These are phyloP conservation scores for Neelides sp. DNA, from an alignment of 1,140 invertebrate genomes.

Conservation along the genomic window DNA sequence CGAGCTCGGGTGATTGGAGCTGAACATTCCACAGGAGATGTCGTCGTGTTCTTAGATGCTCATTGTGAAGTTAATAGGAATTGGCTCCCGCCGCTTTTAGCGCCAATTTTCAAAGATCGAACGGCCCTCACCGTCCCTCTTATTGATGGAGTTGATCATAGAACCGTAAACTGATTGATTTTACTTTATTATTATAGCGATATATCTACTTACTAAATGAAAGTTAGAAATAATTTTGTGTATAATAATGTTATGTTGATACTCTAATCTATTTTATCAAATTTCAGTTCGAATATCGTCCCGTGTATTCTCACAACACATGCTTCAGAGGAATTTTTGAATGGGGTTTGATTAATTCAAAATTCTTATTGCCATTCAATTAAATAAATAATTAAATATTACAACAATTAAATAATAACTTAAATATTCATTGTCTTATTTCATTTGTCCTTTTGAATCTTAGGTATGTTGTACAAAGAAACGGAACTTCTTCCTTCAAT, in stretches of 20 bases:
- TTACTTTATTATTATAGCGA: no score
- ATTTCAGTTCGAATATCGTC: constrained; percentile 82
- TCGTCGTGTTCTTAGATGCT: constrained; percentile 95
- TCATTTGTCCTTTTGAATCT: no score
- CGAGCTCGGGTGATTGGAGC: constrained; percentile 82
- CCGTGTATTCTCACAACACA: constrained; percentile 70
- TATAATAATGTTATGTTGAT: no score
- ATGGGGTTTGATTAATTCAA: constrained; percentile 20
- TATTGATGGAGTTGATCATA: no score
- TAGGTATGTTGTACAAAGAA: constrained; percentile 99
- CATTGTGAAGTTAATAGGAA: constrained; percentile 85
- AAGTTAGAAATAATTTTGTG: no score
- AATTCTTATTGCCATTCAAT: no score
- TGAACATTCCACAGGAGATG: constrained; percentile 82
- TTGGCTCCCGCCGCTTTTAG: constrained; percentile 86
- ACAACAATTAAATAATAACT: neutral
- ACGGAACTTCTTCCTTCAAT: constrained; percentile 80
- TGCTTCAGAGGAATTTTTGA: constrained; percentile 91
- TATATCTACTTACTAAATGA: no score
- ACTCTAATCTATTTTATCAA: no score
- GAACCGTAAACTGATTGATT: no score
- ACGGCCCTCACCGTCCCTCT: constrained; percentile 93
- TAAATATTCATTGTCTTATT: neutral
- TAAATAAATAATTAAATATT: no score
- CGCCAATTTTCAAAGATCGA: constrained; percentile 34